These are phyloP conservation scores for Brachypodius melanocephalos DNA, from an alignment of 2,113 vertebrate genomes.

Conservation along the genomic window DNA sequence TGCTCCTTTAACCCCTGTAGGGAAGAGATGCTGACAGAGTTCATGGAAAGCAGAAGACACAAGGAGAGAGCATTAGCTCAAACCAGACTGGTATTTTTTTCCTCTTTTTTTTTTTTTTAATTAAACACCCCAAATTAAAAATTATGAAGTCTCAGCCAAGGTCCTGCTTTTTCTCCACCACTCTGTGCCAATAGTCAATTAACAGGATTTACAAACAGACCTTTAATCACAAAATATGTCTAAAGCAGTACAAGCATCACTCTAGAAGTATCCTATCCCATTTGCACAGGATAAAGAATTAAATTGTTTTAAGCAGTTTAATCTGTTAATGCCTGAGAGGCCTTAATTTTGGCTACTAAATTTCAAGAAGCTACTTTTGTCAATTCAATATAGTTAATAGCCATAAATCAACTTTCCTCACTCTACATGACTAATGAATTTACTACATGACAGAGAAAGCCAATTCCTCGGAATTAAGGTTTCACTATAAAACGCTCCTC, in stretches of 20 bases:
- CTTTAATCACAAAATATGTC: background rate
- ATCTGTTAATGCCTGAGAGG: slow-evolving; percentile 35
- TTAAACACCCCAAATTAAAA: background rate
- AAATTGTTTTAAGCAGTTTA: slow-evolving; percentile 8
- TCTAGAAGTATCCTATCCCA: background rate
- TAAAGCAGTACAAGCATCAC: background rate
- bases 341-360: slow-evolving; percentile 41
- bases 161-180: background rate
- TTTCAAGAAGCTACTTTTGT: slow-evolving; percentile 9
- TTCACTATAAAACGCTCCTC: background rate
- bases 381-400: slow-evolving; percentile 29
- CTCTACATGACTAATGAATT: slow-evolving; percentile 13
- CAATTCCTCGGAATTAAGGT: background rate
- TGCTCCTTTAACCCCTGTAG: background rate
- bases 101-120: rapidly evolving
- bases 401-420: slow-evolving; percentile 7
- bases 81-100: background rate
- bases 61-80: background rate
- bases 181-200: background rate
- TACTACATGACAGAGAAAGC: background rate
- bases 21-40: background rate
- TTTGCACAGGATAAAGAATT: slow-evolving; percentile 37
- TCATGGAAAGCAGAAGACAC: background rate
- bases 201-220: background rate
- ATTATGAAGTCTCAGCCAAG: background rate